A percentile compares a stretch with the other conserved stretches of the same genome.
Conservation (phyloP, 2,888 invertebrate species). For the Drosophila kambysellisi region DNA sequence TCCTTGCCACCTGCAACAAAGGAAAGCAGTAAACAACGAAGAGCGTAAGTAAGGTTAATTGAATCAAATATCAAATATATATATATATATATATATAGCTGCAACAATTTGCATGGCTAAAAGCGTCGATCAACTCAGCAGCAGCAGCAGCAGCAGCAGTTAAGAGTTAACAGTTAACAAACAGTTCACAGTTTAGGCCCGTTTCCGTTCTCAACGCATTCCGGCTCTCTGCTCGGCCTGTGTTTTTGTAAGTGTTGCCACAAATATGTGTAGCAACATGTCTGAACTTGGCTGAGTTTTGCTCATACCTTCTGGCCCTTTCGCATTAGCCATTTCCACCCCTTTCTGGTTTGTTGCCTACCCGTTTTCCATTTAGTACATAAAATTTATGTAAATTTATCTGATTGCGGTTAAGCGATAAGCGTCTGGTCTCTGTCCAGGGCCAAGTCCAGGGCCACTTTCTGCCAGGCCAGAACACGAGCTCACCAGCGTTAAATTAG, state of each 20-base stretch:
- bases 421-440: constrained; percentile 32
- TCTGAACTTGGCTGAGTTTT: constrained; percentile 56
- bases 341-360: constrained; percentile 16
- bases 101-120: constrained; percentile 5
- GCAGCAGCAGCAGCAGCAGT: background rate
- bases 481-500: constrained; percentile 71
- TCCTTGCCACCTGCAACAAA: constrained; percentile 90
- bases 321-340: constrained; percentile 17
- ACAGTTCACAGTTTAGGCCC: constrained; percentile 55
- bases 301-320: constrained; percentile 1
- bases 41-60: background rate
- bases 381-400: constrained; percentile 73
- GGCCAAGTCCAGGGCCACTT: constrained; percentile 29
- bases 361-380: constrained; percentile 51
- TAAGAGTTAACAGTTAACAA: constrained; percentile 20
- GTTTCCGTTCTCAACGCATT: constrained; percentile 61
- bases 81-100: background rate
- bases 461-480: constrained; percentile 17
- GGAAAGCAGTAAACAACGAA: background rate
- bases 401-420: constrained; percentile 68
- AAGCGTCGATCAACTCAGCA: background rate
- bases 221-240: background rate
- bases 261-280: constrained; percentile 61
- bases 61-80: background rate
- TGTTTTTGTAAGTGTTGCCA: constrained; percentile 24